Evolutionary conservation across 2,113 vertebrate species (phyloP).

Genomic region (Menura novaehollandiae): DNA sequence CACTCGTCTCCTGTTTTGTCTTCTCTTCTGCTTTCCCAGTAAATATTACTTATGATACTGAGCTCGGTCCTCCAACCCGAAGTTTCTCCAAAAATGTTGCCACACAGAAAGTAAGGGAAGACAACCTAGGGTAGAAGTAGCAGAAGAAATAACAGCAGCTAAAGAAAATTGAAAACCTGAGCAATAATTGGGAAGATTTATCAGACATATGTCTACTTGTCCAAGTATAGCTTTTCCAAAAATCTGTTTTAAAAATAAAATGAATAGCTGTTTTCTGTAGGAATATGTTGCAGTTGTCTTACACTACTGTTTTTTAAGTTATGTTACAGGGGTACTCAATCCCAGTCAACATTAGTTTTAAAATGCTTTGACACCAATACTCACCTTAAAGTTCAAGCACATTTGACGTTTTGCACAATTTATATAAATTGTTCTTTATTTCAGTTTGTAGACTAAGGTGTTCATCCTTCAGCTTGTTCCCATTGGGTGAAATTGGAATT

Average conservation of each 20-base stretch:
- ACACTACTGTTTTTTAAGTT: background rate
- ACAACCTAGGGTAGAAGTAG: background rate
- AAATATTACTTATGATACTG: background rate
- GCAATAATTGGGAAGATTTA: background rate
- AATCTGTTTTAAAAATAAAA: background rate
- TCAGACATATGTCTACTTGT: background rate
- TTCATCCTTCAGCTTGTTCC: background rate
- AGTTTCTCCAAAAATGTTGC: background rate
- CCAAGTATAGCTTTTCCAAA: background rate
- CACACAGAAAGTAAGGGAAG: background rate
- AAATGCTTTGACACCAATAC: background rate
- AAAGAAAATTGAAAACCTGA: background rate
- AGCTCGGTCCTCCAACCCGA: background rate
- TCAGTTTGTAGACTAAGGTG: background rate
- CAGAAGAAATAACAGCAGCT: background rate
- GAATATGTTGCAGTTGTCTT: background rate
- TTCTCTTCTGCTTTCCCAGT: background rate
- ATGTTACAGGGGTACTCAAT: background rate
- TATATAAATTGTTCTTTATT: background rate
- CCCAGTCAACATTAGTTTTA: background rate
- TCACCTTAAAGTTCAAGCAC: background rate
- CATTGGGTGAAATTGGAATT: background rate
- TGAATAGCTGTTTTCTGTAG: background rate
- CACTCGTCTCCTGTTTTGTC: background rate
- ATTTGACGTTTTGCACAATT: background rate